A percentile compares a stretch with the other conserved stretches of the same genome.
Evolutionary conservation across 2,888 invertebrate genomes (phyloP).

Genomic region (Patella ulyssiponensis): DNA sequence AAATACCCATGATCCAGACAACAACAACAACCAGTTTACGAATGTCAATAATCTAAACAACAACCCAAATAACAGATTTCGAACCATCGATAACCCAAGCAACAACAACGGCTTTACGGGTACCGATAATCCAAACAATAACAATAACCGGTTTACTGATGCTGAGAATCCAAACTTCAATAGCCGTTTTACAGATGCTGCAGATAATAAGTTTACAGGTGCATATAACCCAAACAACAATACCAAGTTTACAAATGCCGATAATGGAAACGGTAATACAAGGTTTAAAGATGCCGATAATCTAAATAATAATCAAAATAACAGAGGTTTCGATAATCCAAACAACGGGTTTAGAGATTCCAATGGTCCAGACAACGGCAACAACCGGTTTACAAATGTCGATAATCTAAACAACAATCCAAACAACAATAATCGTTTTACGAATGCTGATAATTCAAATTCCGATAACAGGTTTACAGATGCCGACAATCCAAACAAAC

Average conservation of each 20-base stretch:
- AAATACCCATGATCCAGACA: too few species aligned
- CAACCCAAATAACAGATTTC: too few species aligned
- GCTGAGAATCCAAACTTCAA: too few species aligned
- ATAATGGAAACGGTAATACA: slow-evolving; percentile 24
- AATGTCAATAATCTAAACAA: too few species aligned
- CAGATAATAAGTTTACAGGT: not conserved
- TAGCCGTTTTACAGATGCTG: too few species aligned
- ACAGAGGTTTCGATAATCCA: slow-evolving; percentile 17
- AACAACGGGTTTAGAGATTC: slow-evolving; percentile 15
- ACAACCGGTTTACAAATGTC: slow-evolving; percentile 33
- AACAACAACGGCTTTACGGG: too few species aligned
- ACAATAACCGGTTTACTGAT: too few species aligned
- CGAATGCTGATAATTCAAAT: slow-evolving; percentile 2
- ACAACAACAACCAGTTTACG: too few species aligned
- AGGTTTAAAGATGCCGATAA: not conserved
- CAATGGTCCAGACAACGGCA: slow-evolving; percentile 8
- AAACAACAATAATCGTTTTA: too few species aligned
- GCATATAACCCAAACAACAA: slow-evolving; percentile 22
- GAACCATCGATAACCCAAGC: too few species aligned
- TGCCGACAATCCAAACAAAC: slow-evolving; percentile 32
- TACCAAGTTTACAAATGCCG: slow-evolving; percentile 31
- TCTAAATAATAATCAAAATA: slow-evolving; percentile 44
- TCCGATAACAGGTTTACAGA: slow-evolving; percentile 36
- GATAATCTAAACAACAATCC: too few species aligned
- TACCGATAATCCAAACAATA: too few species aligned